These are phyloP conservation scores for Hyaena hyaena DNA, from an alignment of 2,113 vertebrate genomes.

Conservation along the genomic window DNA sequence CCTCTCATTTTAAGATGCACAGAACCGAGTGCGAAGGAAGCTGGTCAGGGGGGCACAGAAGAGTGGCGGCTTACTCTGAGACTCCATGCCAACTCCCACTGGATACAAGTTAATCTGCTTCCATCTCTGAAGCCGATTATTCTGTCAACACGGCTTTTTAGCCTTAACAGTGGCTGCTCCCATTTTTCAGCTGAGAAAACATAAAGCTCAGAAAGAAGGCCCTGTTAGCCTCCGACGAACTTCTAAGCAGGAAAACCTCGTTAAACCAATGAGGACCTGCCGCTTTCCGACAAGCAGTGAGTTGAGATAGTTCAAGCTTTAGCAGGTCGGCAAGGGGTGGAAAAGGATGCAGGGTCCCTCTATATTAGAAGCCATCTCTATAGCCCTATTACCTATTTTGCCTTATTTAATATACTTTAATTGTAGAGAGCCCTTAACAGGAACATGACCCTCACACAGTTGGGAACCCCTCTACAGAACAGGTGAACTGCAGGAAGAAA, in stretches of 20 bases:
- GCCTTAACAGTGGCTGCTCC: background rate
- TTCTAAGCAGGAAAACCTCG: background rate
- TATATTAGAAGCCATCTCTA: background rate
- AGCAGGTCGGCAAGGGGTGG: background rate
- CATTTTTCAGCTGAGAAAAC: background rate
- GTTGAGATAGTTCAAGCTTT: background rate
- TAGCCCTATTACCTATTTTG: background rate
- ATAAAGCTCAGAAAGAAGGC: background rate
- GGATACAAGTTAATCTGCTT: background rate
- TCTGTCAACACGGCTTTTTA: background rate
- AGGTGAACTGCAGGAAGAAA: background rate
- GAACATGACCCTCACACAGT: background rate
- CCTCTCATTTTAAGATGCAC: background rate
- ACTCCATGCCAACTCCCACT: background rate
- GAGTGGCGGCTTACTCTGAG: background rate
- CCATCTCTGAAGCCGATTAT: background rate
- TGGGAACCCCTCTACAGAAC: background rate
- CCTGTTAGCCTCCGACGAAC: background rate
- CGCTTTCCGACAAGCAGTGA: background rate
- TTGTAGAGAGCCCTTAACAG: background rate
- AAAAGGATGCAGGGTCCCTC: background rate
- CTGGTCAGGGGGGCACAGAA: background rate
- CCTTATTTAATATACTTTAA: background rate
- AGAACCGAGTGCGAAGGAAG: background rate
- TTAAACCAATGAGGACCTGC: background rate